Evolutionary conservation across 53 echinoderm and acorn worm species (phyloP).

Genomic region (Holothuria scabra): DNA sequence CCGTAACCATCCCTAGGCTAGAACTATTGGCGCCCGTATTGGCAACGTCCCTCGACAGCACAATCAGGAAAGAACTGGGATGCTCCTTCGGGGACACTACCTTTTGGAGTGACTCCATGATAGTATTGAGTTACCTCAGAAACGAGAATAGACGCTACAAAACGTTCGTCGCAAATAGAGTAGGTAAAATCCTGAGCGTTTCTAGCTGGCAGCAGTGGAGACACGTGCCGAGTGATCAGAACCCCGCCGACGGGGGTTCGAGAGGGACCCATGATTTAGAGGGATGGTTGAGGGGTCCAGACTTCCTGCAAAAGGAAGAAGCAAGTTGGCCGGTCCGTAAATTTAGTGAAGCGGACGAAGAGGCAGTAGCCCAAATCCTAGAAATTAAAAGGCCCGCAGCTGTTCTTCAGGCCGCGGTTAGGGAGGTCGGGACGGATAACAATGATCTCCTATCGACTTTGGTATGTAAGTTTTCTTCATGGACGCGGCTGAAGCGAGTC

Average conservation of each 20-base stretch:
- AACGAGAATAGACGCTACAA: slow-evolving; percentile 51
- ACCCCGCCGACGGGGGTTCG: no score
- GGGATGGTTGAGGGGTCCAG: no score
- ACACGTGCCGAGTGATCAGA: no score
- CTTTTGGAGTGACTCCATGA: slow-evolving; percentile 17
- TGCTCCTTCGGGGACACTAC: no score
- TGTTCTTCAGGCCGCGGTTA: background rate
- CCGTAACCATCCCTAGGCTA: slow-evolving; percentile 55
- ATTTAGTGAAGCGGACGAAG: background rate
- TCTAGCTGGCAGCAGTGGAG: no score
- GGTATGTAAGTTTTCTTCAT: slow-evolving; percentile 22
- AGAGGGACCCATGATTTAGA: no score
- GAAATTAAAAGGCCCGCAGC: slow-evolving; percentile 21
- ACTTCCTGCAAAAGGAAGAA: slow-evolving; percentile 50
- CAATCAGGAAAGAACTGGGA: no score
- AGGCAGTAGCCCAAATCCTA: background rate
- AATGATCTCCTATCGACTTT: background rate
- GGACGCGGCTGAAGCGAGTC: slow-evolving; percentile 17
- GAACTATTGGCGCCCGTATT: slow-evolving; percentile 61
- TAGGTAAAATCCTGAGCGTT: no score
- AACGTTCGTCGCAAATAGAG: slow-evolving; percentile 65
- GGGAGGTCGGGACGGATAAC: background rate
- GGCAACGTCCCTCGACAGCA: slow-evolving; percentile 45
- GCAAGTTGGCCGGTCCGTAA: background rate
- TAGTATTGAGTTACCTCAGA: slow-evolving; percentile 56